Evolutionary conservation across 1,140 invertebrate genomes (phyloP), one percentile per base, ranked within the genome.

Genomic region (Scaptomyza montana): DNA sequence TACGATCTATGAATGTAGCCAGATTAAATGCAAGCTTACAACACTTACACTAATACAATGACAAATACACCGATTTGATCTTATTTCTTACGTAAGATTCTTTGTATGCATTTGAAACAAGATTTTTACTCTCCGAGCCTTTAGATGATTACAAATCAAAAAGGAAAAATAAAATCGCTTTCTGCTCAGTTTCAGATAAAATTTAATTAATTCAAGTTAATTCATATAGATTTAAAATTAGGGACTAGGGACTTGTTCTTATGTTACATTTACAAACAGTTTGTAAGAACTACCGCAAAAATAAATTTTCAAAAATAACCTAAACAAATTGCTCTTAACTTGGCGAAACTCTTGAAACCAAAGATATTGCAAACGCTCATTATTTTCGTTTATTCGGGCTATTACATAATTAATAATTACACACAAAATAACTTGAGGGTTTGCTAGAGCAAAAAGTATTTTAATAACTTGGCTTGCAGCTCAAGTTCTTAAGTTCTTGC

Each of bases 361-460:
- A 7, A 46, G 54, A 57, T 53, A 72, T 59, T 41, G 6, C 57
- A 50, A 80, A 84, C 77, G 77, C 28, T 39, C 51, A 43, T 54
- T 70, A 78, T 87, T 33, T 7, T 50, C 16, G 1, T 16, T 16
- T 1, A 16, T 16, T 81, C 60, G 33, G 69, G 59, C 69, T 82
- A 87, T 87, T 86, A 82, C 84, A 87, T 86, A 82, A 86, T 86
- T 86, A 86, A 86, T 86, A 86, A 86, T 86, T 86, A 82, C 41
- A 82, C 46, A 53, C 56, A 60, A 50, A 64, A 43, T 43, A 39
- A 33, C 28, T 30, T 45, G 16, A 41, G 12, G 41, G 54, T n/a
- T 16, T 41, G 13, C 54, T 10, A 10, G 5, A 30, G 39, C 39
- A 47, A 75, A 74, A 78, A 78, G 81, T 77, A 81, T 86, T 86